A percentile compares a stretch with the other conserved stretches of the same genome.
Conservation (phyloP, 2,113 vertebrate genomes). For the Phalacrocorax carbo region DNA sequence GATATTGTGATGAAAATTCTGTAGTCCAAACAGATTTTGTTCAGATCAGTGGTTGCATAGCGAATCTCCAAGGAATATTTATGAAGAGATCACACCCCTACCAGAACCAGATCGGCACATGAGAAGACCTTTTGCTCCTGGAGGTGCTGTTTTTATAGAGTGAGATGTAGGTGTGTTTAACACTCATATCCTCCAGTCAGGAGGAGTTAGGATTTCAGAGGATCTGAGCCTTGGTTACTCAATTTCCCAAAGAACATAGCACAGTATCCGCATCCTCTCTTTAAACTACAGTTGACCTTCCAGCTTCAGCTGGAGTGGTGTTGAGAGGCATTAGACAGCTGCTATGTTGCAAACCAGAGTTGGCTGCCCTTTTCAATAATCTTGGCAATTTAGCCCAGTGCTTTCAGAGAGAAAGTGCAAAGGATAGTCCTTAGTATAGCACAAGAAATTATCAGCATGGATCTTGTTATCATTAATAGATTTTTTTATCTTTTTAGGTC, state of each 20-base stretch:
- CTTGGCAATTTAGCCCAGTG: background rate
- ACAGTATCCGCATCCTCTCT: background rate
- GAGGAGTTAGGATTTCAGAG: background rate
- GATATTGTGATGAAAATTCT: slow-evolving; percentile 26
- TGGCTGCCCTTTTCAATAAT: background rate
- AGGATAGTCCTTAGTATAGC: background rate
- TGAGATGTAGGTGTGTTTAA: background rate
- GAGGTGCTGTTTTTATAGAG: slow-evolving; percentile 1
- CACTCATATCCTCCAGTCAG: background rate
- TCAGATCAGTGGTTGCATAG: slow-evolving; percentile 13
- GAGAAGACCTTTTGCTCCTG: slow-evolving; percentile 27
- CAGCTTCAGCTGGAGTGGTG: background rate
- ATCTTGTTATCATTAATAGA: background rate
- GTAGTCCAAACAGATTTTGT: slow-evolving; percentile 22
- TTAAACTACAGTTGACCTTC: background rate
- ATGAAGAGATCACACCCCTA: slow-evolving; percentile 44
- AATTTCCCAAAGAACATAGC: background rate
- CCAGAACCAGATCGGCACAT: background rate
- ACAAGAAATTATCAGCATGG: background rate
- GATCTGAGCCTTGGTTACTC: background rate
- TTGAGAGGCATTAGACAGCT: background rate
- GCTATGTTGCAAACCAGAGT: background rate
- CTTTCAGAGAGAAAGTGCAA: background rate
- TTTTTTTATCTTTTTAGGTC: background rate
- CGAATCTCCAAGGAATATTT: slow-evolving; percentile 31